phyloP scores from a whole-genome alignment of 2,797 vertebrate species.

The Myotis pilosus region DNA sequence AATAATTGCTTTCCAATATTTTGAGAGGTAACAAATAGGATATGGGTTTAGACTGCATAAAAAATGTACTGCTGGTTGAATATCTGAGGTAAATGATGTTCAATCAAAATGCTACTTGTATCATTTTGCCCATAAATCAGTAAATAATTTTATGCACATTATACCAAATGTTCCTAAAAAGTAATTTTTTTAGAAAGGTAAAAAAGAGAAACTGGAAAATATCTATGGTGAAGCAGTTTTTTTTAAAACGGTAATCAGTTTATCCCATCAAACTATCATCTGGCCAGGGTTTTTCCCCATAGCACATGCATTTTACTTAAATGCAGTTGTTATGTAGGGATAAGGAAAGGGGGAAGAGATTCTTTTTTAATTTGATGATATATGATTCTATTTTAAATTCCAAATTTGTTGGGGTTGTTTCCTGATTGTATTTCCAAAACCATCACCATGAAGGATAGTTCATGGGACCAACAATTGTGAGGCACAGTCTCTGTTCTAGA shows the following conservation, averaged over 20 bases:
- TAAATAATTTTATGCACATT: slow-evolving; percentile 81
- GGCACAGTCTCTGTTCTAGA: slow-evolving; percentile 74
- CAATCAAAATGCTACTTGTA: slow-evolving; percentile 84
- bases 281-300: slow-evolving; percentile 23
- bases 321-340: slow-evolving; percentile 54
- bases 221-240: slow-evolving; percentile 52
- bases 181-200: slow-evolving; percentile 74
- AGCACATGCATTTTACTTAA: slow-evolving; percentile 60
- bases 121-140: slow-evolving; percentile 78
- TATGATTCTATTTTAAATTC: slow-evolving; percentile 51
- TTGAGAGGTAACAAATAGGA: slow-evolving; percentile 86
- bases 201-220: slow-evolving; percentile 78
- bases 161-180: slow-evolving; percentile 83
- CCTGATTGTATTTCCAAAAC: slow-evolving; percentile 60
- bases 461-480: slow-evolving; percentile 65
- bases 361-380: slow-evolving; percentile 17
- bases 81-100: slow-evolving; percentile 93
- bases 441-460: slow-evolving; percentile 44
- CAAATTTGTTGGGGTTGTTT: background rate
- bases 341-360: background rate
- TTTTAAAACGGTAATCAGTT: slow-evolving; percentile 71
- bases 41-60: slow-evolving; percentile 85
- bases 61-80: slow-evolving; percentile 89
- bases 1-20: slow-evolving; percentile 86
- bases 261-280: slow-evolving; percentile 59